Percentiles rank a stretch among this genome's conserved stretches.
Conservation (phyloP, 2,797 vertebrate species). For the Lithobates pipiens region DNA sequence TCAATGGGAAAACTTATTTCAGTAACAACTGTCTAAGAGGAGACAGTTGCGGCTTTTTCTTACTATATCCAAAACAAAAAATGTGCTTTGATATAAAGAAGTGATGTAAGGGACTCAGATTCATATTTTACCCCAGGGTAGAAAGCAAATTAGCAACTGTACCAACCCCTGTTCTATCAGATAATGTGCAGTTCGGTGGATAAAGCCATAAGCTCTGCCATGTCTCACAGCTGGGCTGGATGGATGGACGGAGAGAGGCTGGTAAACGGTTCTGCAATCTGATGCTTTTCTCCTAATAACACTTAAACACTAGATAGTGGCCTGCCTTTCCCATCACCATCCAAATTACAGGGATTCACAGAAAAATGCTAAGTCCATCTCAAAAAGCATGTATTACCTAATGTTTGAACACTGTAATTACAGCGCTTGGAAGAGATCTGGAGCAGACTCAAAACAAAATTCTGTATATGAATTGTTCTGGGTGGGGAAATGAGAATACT, state of each 20-base stretch:
- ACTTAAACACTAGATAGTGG: background rate
- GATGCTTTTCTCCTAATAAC: background rate
- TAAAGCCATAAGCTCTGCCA: no score
- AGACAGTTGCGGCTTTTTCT: no score
- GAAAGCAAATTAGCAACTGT: no score
- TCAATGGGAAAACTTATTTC: no score
- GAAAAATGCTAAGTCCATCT: conserved; percentile 36
- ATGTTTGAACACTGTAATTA: conserved; percentile 42
- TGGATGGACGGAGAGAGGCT: background rate
- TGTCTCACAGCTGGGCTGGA: background rate
- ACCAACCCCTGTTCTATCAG: no score
- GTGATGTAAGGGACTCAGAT: no score
- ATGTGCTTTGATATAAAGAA: no score
- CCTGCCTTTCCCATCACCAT: background rate
- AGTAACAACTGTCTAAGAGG: no score
- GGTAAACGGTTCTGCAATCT: background rate
- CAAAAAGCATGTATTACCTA: conserved; percentile 29
- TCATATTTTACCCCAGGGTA: no score
- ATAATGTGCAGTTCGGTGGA: no score
- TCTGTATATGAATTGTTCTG: background rate
- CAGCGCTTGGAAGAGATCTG: background rate
- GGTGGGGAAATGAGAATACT: background rate
- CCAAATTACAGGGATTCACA: conserved; percentile 31
- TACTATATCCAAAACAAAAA: no score
- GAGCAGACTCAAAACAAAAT: background rate